These are phyloP conservation scores for Ariopsis seemanni DNA, from an alignment of 2,113 vertebrate species.

Conservation along the genomic window DNA sequence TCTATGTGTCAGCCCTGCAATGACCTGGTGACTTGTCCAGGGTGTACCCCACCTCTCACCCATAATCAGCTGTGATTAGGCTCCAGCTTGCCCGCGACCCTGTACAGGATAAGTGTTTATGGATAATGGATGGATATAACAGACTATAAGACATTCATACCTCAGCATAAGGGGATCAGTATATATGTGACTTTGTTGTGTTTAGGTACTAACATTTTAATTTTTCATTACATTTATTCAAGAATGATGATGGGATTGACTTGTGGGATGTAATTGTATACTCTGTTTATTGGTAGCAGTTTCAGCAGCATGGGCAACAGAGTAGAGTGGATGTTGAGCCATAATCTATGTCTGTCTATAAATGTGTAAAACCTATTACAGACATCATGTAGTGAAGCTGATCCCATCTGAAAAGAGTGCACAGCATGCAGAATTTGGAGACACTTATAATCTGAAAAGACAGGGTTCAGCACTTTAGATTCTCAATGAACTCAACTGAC, in stretches of 20 bases:
- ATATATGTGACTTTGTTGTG: too few relatives aligned
- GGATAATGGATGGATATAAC: too few relatives aligned
- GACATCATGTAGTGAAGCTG: neutral
- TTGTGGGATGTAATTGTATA: neutral
- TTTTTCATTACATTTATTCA: neutral
- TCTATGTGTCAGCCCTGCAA: too few relatives aligned
- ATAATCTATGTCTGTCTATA: neutral
- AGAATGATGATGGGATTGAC: neutral
- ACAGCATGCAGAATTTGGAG: neutral
- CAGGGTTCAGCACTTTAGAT: neutral
- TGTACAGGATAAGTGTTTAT: too few relatives aligned
- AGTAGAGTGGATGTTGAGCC: neutral
- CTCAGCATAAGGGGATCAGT: neutral
- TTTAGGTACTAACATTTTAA: too few relatives aligned
- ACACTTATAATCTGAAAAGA: neutral
- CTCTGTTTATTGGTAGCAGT: neutral
- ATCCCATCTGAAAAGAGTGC: neutral
- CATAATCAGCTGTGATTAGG: too few relatives aligned
- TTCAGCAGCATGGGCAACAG: neutral
- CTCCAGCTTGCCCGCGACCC: too few relatives aligned
- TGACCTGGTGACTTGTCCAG: too few relatives aligned
- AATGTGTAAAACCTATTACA: neutral
- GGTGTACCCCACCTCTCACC: too few relatives aligned
- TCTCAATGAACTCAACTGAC: neutral
- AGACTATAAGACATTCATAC: neutral